Conservation (phyloP, 2,888 invertebrate species). For the Polyommatus iphigenia region DNA sequence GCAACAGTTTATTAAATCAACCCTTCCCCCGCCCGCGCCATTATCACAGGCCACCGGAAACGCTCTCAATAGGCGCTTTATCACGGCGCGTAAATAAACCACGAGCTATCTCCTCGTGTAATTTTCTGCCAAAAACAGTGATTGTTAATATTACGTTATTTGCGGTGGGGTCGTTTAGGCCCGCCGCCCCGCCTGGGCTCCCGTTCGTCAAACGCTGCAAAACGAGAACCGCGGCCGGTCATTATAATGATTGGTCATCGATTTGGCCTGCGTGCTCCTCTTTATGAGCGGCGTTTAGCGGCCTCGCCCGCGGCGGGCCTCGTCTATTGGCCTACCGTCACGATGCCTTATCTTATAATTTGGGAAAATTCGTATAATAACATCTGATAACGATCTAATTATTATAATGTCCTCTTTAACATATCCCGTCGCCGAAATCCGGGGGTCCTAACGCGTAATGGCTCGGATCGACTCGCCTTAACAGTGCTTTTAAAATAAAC, state of each 20-base stretch:
- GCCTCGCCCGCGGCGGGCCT: conserved; percentile 64
- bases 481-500: conserved; percentile 75
- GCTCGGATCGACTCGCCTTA: conserved; percentile 68
- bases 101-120: conserved; percentile 16
- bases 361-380: conserved; percentile 78
- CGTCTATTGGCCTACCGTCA: conserved; percentile 70
- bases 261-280: conserved; percentile 67
- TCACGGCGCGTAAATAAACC: conserved; percentile 10
- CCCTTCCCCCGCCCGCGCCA: background rate
- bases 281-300: conserved; percentile 73
- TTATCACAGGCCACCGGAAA: background rate
- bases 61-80: background rate
- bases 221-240: conserved; percentile 64
- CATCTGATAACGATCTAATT: conserved; percentile 79
- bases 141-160: conserved; percentile 40
- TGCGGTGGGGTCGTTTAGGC: conserved; percentile 39
- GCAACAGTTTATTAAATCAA: conserved; percentile 16
- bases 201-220: conserved; percentile 68
- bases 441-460: conserved; percentile 69
- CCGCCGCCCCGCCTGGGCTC: conserved; percentile 46
- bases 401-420: conserved; percentile 79
- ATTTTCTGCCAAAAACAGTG: conserved; percentile 33
- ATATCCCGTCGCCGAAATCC: conserved; percentile 75
- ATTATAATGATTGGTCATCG: conserved; percentile 79
- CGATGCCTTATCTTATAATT: conserved; percentile 76